These are phyloP conservation scores for Stratiolaelaps scimitus DNA, from an alignment of 1,140 invertebrate species.

Conservation along the genomic window DNA sequence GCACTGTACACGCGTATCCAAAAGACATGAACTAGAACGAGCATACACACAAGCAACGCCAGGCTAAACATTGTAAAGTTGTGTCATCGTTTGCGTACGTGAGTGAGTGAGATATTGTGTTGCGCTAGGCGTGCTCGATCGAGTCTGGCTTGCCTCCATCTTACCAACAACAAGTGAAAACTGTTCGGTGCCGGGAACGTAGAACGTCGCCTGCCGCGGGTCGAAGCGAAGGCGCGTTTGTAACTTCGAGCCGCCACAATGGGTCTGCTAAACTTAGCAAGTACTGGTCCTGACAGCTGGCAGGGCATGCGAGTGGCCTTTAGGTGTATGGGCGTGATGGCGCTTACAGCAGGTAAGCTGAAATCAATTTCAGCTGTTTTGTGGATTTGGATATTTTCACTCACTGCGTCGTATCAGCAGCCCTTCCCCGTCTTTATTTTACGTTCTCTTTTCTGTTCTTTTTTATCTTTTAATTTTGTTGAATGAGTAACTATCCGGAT, in stretches of 20 bases:
- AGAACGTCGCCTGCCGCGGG: too few species aligned
- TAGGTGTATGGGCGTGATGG: constrained; percentile 10
- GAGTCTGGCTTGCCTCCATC: too few species aligned
- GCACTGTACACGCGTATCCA: too few species aligned
- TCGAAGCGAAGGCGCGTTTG: too few species aligned
- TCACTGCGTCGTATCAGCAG: constrained; percentile 25
- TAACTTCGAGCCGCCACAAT: not conserved
- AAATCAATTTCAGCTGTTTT: constrained; percentile 10
- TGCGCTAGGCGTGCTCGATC: too few species aligned
- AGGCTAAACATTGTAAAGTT: too few species aligned
- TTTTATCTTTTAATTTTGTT: not conserved
- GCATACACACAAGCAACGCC: too few species aligned
- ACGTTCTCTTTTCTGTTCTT: not conserved
- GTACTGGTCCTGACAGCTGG: constrained; percentile 17
- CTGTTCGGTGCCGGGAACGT: too few species aligned
- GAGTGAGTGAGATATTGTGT: too few species aligned
- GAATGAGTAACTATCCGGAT: not conserved
- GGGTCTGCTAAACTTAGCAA: not conserved
- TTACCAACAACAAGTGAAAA: too few species aligned
- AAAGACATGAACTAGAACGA: too few species aligned
- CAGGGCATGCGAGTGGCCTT: constrained; percentile 13
- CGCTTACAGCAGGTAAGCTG: constrained; percentile 10
- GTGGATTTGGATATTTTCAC: constrained; percentile 31
- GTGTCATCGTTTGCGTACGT: too few species aligned
- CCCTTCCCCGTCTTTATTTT: not conserved